Base-by-base conservation (phyloP, 1,140 invertebrate genomes). In the Drosophila kanapiae region DNA sequence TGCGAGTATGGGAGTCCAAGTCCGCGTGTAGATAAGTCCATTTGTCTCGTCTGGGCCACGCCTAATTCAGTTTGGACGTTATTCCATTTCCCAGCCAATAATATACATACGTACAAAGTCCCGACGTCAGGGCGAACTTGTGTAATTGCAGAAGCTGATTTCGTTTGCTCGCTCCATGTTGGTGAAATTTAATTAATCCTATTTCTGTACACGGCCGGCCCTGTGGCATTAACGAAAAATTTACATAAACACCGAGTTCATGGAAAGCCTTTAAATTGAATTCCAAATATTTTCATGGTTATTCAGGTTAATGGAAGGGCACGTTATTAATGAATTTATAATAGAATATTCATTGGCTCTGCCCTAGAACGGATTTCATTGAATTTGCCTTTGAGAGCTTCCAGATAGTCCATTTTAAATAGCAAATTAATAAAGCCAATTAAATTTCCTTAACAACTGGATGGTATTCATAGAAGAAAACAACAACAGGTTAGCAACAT, bases 51-150 rank as follows among this genome's bases (percentile, higher is more conserved):
- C 71, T 76, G 72, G 71, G 59, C 40, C 45, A 16, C 51, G 49
- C 60, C 74, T 75, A 75, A 76, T 76, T 76, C 72, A 49, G 40
- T 76, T 76, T 67, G 45, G 53, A 42, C 53, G 40, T 76, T 53
- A 76, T 33, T 75, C 49, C 43, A 76, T 76, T 76, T 59, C 45
- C 72, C 62, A 37, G 38, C 49, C 23, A 40, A 56, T n/a, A 42
- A 35, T 35, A 35, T 7, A 33, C 48, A 33, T 31, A 33, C 48
- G 16, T 31, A 43, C 37, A 37, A 1, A n/a, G 13, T 38, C 38
- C 37, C 49, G n/a, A 59, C 40, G n/a, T 8, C 48, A 49, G 9
- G 33, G 29, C 11, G 16, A 31, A 35, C 69, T 63, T 56, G n/a
- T 35, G 45, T 75, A 53, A 76, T 51, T 53, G 35, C 38, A 75